Evolutionary conservation across 2,888 invertebrate genomes (phyloP), one percentile per base, ranked within the genome.

Genomic region (Melipona bicolor): DNA sequence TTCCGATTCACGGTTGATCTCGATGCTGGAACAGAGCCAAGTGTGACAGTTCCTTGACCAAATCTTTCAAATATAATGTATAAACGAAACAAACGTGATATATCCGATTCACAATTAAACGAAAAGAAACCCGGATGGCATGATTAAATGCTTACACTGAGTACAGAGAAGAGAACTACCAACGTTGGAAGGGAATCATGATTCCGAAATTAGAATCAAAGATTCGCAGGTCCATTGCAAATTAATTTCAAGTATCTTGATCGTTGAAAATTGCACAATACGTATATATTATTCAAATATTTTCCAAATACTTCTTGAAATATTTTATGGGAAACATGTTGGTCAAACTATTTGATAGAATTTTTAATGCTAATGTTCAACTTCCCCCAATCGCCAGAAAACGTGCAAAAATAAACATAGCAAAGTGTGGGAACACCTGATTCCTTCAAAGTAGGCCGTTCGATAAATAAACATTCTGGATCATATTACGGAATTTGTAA

Each of bases 41-140:
- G 50, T 84, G 86, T 87, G 76, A 86, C 88, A 67, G 82, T 85
- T 83, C 83, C 88, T 88, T 88, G 87, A 86, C 85, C 88, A 85
- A 80, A 68, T 73, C 69, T 70, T 80, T 52, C 61, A 81, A 87
- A 78, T 85, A 82, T 69, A 77, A 36, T 24, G 15, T 50, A 0
- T 27, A 21, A 68, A n/a, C 61, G 72, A 75, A 72, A 83, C 79
- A 83, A 75, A 72, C 62, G n/a, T 11, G 17, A 24, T 59, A 49
- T 24, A 36, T 74, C 70, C 52, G 36, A 24, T 4, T 19, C 54
- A 21, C 27, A 56, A 64, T 19, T 27, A 54, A 68, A 72, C 27
- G 21, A 69, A 61, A 81, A 61, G 27, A 74, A 62, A 49, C 27
- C 32, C 54, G 32, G 11, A 50, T 32, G 70, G n/a, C 77, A 71